Evolutionary conservation across 2,797 vertebrate species (phyloP).

Genomic region (Helicolenus hilgendorfi): DNA sequence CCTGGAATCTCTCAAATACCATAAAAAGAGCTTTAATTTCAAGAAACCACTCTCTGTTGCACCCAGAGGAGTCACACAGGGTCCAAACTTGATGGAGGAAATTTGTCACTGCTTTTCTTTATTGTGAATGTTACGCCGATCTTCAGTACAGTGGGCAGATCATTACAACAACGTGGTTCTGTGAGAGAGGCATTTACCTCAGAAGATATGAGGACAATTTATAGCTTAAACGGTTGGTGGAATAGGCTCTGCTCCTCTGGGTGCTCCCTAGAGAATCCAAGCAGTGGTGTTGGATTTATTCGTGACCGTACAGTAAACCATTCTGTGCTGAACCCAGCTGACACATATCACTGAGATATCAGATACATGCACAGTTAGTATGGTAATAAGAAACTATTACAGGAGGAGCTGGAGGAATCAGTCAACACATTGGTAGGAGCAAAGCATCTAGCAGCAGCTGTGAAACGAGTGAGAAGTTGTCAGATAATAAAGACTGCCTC

Average conservation of each 20-base stretch:
- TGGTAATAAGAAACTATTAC: not conserved
- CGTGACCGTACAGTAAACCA: not conserved
- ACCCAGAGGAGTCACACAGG: not conserved
- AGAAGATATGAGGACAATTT: not conserved
- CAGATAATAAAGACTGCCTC: slow-evolving; percentile 1
- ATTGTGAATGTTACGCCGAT: not conserved
- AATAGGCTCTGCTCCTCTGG: not conserved
- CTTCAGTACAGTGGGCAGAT: not conserved
- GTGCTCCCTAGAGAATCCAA: not conserved
- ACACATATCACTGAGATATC: not conserved
- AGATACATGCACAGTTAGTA: not conserved
- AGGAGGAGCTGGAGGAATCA: slow-evolving; percentile 13
- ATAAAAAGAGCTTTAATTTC: not conserved
- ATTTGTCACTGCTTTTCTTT: not conserved
- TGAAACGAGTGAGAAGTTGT: not conserved
- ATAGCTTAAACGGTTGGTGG: not conserved
- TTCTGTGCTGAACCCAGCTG: not conserved
- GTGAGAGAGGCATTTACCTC: not conserved
- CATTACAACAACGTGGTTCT: not conserved
- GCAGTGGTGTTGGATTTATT: not conserved
- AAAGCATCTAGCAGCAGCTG: not conserved
- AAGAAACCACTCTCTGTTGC: not conserved
- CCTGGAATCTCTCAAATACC: not conserved
- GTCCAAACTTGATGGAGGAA: not conserved
- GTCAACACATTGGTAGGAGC: not conserved